Evolutionary conservation across 1,140 invertebrate genomes (phyloP).

Genomic region (Micrasema minimum): DNA sequence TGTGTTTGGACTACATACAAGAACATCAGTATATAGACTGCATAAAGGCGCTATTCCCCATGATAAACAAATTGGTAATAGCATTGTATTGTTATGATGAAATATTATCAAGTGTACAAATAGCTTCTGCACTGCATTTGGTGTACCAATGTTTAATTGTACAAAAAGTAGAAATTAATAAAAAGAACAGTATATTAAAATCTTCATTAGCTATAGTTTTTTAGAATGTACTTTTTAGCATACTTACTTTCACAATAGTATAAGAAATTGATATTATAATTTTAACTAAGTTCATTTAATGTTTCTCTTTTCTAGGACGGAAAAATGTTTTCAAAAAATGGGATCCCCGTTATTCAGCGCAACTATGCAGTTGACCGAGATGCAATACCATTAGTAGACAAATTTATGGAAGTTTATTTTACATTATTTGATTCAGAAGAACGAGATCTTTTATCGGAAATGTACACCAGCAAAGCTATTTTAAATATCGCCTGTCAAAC

Average conservation of each 20-base stretch:
- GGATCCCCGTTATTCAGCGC: conserved; percentile 20
- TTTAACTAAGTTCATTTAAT: neutral
- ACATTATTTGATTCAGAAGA: conserved; percentile 58
- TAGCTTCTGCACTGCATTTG: too few relatives aligned
- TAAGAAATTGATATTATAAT: too few relatives aligned
- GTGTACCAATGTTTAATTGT: too few relatives aligned
- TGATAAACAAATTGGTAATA: conserved; percentile 56
- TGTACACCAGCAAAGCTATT: conserved; percentile 57
- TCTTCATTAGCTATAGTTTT: too few relatives aligned
- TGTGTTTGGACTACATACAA: conserved; percentile 62
- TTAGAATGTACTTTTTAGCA: too few relatives aligned
- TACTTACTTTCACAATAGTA: too few relatives aligned
- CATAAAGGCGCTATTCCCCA: conserved; percentile 61
- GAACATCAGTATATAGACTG: conserved; percentile 61
- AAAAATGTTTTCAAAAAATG: conserved; percentile 3
- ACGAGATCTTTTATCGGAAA: conserved; percentile 49
- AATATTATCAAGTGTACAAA: too few relatives aligned
- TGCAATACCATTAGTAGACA: conserved; percentile 54
- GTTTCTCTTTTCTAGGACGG: conserved; percentile 39
- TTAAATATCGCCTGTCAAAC: conserved; percentile 55
- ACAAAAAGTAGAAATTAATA: too few relatives aligned
- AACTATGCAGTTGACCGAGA: conserved; percentile 49
- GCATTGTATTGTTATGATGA: too few relatives aligned
- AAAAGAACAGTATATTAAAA: too few relatives aligned
- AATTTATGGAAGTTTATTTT: conserved; percentile 60